phyloP scores from a whole-genome alignment of 2,113 vertebrate species.

The Microtus pennsylvanicus region DNA sequence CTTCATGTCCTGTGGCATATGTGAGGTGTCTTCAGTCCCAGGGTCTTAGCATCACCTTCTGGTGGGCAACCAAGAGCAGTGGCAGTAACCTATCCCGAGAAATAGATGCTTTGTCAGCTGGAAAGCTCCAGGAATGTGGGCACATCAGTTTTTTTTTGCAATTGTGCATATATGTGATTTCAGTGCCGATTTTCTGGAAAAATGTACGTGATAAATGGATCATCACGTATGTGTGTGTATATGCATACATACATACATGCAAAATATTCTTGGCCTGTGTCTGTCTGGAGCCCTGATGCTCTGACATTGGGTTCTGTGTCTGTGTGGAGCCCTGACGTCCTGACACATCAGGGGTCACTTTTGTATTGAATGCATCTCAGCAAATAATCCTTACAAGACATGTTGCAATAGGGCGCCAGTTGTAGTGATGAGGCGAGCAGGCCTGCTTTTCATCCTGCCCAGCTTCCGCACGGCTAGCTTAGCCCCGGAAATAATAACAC shows the following conservation, averaged over 20 bases:
- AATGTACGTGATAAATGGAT: not conserved
- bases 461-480: no score
- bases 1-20: not conserved
- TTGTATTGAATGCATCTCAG: constrained; percentile 77
- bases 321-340: not conserved
- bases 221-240: not conserved
- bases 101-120: not conserved
- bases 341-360: constrained; percentile 48
- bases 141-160: not conserved
- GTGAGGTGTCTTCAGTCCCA: not conserved
- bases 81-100: not conserved
- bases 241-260: no score
- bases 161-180: not conserved
- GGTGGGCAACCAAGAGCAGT: not conserved
- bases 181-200: constrained; percentile 1
- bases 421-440: no score
- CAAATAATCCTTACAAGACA: constrained; percentile 65
- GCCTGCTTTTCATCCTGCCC: no score
- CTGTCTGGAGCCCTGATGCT: not conserved
- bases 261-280: not conserved
- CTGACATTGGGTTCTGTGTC: no score
- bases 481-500: no score
- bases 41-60: not conserved
- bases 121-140: not conserved
- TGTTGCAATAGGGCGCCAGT: no score